Base-by-base conservation (phyloP, 1,140 invertebrate species). In the Ips nitidus region DNA sequence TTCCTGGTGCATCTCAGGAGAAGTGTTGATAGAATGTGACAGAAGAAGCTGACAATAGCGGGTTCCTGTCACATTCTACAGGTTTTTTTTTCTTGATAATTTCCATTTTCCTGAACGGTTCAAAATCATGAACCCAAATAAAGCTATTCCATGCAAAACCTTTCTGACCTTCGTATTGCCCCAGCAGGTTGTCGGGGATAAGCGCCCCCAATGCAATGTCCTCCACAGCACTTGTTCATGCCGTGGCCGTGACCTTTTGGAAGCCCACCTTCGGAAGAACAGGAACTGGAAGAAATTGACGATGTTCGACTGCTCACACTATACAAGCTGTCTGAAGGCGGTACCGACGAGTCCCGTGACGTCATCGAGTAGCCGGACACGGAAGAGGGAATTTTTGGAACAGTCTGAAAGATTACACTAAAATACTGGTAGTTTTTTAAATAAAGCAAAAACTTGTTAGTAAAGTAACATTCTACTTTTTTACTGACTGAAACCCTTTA, bases 301-400 rank as follows among this genome's bases (percentile, higher is more conserved):
- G 91, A 92, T 77, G 90, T 90, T 61, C 91, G 90, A 81, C 87
- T 88, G 69, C 87, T 88, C 75, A 89, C 87, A 65, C 87, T 88
- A 78, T 89, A 89, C 36, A 89, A 81, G 64, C 86, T 88, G 53
- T 87, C 87, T 43, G 87, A 89, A 58, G 87, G 86, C 5, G 87
- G 86, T 55, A 89, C 87, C 52, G 86, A 87, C 66, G 87, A 89
- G 8, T 89, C 87, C 43, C 88, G 86, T 63, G 91, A 93, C 67
- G 90, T 89, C 83, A 94, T 91, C 4, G 92, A 94, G 77, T 94
- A 94, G 45, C 91, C 88, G 50, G 91, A 94, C 43, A 90, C 90
- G n/a, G 92, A 94, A 71, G 90, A 89, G 59, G 91, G 90, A 60
- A 92, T 60, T n/a, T 77, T 75, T 4, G 77, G 76, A n/a, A 78